phyloP scores from a whole-genome alignment of 35 echinoderm and acorn worm species.

The Stichopus chloronotus region DNA sequence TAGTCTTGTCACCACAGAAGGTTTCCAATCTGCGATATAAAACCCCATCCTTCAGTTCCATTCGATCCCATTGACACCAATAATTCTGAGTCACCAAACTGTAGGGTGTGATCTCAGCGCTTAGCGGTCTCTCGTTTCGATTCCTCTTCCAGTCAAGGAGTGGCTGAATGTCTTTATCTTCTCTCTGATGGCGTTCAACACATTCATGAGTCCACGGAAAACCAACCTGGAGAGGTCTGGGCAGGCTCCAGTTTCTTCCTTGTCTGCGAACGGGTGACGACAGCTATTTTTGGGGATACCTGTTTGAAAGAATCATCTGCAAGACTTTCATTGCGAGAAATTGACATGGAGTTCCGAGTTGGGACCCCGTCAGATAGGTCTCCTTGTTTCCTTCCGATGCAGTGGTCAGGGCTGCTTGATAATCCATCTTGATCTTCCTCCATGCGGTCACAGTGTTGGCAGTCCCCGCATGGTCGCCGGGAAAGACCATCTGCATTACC shows the following conservation, averaged over 20 bases:
- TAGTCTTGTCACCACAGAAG: neutral
- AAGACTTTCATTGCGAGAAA: neutral
- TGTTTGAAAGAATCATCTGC: neutral
- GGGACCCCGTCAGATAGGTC: neutral
- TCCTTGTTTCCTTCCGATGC: neutral
- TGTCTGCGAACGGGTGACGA: too few relatives aligned
- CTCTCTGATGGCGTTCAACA: neutral
- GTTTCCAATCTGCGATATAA: constrained; percentile 29
- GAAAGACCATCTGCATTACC: constrained; percentile 46
- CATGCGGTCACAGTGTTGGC: neutral
- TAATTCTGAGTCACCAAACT: neutral
- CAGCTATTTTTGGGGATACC: too few relatives aligned
- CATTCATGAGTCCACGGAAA: neutral
- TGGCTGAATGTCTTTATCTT: neutral
- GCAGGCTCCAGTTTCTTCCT: neutral
- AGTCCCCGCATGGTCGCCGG: constrained; percentile 17
- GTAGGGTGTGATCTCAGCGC: neutral
- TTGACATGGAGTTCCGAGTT: neutral
- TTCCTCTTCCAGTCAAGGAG: constrained; percentile 18
- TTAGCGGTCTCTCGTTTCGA: neutral
- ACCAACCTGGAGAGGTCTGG: neutral
- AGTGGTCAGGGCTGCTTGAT: neutral
- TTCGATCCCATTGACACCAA: neutral
- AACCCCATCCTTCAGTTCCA: constrained; percentile 14
- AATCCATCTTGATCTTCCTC: neutral